Percentiles rank a stretch among this genome's conserved stretches.
These are phyloP conservation scores for Anabacerthia variegaticeps DNA, from an alignment of 2,797 vertebrate genomes.

Conservation along the genomic window DNA sequence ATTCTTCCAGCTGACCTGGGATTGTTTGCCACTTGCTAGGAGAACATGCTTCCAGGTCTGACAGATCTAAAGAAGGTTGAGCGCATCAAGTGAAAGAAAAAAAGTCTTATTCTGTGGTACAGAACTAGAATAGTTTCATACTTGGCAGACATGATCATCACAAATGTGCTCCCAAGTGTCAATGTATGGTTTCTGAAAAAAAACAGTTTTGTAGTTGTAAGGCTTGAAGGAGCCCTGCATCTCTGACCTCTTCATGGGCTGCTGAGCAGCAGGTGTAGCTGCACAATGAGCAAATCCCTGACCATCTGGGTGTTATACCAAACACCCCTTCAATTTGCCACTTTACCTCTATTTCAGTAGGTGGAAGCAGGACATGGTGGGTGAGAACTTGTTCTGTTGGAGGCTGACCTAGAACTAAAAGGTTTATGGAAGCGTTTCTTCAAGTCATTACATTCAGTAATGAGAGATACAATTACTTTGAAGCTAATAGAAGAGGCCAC, in stretches of 20 bases:
- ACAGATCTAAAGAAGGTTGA: background rate
- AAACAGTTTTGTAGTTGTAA: background rate
- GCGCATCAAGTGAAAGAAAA: background rate
- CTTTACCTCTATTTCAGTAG: fast-evolving
- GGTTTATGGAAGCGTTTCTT: background rate
- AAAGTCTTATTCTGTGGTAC: background rate
- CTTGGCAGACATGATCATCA: background rate
- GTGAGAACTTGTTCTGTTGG: background rate
- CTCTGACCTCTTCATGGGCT: background rate
- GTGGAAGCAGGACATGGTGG: background rate
- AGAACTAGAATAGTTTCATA: background rate
- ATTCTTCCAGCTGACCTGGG: background rate
- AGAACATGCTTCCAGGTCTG: background rate
- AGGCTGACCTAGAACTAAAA: background rate
- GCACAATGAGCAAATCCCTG: background rate
- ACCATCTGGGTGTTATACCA: background rate
- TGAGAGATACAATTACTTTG: background rate
- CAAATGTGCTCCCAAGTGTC: background rate
- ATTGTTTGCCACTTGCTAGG: background rate
- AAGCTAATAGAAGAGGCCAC: background rate
- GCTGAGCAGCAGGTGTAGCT: background rate
- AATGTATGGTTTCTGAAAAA: fast-evolving
- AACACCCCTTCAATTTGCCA: background rate
- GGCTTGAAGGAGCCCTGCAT: background rate
- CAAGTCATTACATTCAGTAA: background rate